Evolutionary conservation across 2,113 vertebrate genomes (phyloP).

Genomic region (Vulpes vulpes): DNA sequence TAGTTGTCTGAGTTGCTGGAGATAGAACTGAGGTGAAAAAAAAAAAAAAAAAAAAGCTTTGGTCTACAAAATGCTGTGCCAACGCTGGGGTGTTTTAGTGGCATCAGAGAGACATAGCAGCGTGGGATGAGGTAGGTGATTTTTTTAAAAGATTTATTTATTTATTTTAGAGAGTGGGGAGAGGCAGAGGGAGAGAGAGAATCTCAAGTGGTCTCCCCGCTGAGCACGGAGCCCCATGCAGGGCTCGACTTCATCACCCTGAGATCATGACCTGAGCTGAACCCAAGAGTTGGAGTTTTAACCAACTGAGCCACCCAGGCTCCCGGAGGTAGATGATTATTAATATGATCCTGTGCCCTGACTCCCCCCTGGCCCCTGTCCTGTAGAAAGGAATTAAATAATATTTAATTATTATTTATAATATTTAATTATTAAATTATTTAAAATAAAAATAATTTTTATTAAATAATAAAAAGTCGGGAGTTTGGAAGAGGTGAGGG

Average conservation of each 20-base stretch:
- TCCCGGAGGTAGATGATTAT: neutral
- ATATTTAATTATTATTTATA: neutral
- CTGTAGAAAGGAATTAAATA: neutral
- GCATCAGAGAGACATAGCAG: rapidly evolving
- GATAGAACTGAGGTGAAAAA: neutral
- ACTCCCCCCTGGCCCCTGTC: neutral
- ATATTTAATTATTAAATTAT: too few relatives aligned
- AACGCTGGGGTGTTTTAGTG: rapidly evolving
- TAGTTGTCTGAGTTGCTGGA: neutral
- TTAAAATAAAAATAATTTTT: too few relatives aligned
- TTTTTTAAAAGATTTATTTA: neutral
- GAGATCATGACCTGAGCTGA: neutral
- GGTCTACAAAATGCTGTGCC: neutral
- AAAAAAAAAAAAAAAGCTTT: neutral
- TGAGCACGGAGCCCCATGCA: neutral
- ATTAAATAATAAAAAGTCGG: neutral
- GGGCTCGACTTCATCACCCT: neutral
- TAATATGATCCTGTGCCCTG: neutral
- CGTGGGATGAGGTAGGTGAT: rapidly evolving
- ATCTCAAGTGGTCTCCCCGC: neutral
- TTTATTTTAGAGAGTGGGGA: neutral
- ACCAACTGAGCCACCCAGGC: neutral
- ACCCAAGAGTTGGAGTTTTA: neutral
- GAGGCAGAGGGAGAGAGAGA: neutral
- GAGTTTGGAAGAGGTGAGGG: neutral